Conservation (phyloP, 2,888 invertebrate genomes). For the Agrotis ipsilon region DNA sequence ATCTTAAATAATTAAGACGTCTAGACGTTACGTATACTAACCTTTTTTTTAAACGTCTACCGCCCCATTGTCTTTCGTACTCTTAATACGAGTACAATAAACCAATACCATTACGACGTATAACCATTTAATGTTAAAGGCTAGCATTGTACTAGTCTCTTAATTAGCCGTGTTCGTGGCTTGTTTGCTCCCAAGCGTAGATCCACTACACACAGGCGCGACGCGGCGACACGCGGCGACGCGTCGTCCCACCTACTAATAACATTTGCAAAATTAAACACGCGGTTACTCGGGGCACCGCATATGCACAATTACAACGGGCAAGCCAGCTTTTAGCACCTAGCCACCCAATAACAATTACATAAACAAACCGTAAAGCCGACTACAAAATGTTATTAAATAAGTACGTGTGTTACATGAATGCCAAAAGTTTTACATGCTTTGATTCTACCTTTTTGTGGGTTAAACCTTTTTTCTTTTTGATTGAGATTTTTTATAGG, state of each 20-base stretch:
- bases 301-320: conserved; percentile 77
- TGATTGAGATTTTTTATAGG: not conserved
- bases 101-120: conserved; percentile 65
- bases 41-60: too few relatives aligned
- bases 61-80: too few relatives aligned
- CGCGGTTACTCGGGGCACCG: conserved; percentile 71
- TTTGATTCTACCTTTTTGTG: conserved; percentile 33
- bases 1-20: not conserved
- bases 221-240: conserved; percentile 43
- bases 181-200: conserved; percentile 71
- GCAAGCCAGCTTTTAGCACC: conserved; percentile 78
- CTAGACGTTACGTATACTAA: not conserved
- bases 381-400: conserved; percentile 53
- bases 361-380: conserved; percentile 62
- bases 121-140: conserved; percentile 75
- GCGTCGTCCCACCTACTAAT: conserved; percentile 71
- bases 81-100: too few relatives aligned
- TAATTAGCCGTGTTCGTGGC: conserved; percentile 82
- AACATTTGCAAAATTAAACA: conserved; percentile 88
- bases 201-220: conserved; percentile 52
- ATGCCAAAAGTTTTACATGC: conserved; percentile 35
- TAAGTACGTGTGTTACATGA: conserved; percentile 42
- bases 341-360: conserved; percentile 77
- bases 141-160: conserved; percentile 67
- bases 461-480: conserved; percentile 1